phyloP scores from a whole-genome alignment of 2,797 vertebrate genomes.

The Sardinella longiceps region DNA sequence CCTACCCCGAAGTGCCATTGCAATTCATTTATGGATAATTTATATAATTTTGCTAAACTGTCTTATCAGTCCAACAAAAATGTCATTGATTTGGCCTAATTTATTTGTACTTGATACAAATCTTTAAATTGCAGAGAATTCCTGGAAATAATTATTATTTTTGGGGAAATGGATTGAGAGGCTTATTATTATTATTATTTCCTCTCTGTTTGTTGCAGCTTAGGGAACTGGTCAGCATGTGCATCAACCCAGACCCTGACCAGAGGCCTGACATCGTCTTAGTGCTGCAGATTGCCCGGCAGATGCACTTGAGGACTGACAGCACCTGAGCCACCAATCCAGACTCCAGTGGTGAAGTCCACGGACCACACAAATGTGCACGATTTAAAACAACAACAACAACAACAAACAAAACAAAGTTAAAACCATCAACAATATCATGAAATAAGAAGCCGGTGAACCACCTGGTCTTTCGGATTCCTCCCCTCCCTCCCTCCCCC shows the following conservation, averaged over 20 bases:
- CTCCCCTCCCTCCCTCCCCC: background rate
- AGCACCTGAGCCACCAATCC: slow-evolving; percentile 78
- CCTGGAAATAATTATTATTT: too few relatives aligned
- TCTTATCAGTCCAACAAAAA: too few relatives aligned
- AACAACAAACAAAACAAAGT: background rate
- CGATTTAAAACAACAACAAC: background rate
- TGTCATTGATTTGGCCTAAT: too few relatives aligned
- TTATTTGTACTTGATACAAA: too few relatives aligned
- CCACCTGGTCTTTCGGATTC: slow-evolving; percentile 4
- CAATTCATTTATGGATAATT: too few relatives aligned
- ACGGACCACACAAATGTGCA: background rate
- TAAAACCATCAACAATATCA: too few relatives aligned
- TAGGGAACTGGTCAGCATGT: slow-evolving; percentile 89
- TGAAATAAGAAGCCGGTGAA: background rate
- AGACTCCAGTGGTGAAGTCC: background rate
- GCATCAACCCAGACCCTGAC: slow-evolving; percentile 87
- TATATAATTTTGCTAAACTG: too few relatives aligned
- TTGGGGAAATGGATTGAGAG: too few relatives aligned
- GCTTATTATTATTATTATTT: too few relatives aligned
- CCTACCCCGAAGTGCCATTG: too few relatives aligned
- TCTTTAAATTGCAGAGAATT: too few relatives aligned
- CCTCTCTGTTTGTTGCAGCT: slow-evolving; percentile 73
- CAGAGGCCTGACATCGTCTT: slow-evolving; percentile 88
- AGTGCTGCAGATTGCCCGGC: slow-evolving; percentile 87
- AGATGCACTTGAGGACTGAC: slow-evolving; percentile 89